These are phyloP conservation scores for Furcifer pardalis DNA, from an alignment of 2,797 vertebrate species.

Conservation along the genomic window DNA sequence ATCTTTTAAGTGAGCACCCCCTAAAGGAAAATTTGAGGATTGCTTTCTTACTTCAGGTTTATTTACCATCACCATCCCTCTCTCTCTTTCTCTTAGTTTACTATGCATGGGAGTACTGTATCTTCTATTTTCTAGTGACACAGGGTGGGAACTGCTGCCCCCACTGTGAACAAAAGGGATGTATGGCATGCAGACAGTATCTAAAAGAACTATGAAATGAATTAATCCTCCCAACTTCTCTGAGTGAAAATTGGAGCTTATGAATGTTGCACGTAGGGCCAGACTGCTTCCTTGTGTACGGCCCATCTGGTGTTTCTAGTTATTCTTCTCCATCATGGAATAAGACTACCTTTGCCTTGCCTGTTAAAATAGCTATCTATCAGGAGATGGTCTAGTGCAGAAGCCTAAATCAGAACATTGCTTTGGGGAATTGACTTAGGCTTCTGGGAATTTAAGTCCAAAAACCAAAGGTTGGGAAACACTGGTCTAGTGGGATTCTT, in stretches of 20 bases:
- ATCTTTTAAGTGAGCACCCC: constrained; percentile 42
- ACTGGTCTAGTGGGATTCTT: background rate
- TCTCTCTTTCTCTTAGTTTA: background rate
- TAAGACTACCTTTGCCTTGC: background rate
- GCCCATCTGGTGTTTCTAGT: background rate
- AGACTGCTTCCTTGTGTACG: background rate
- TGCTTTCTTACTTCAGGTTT: background rate
- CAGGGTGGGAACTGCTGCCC: no score
- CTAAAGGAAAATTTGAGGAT: constrained; percentile 39
- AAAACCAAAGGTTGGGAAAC: no score
- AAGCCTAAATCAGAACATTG: no score
- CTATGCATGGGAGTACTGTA: background rate
- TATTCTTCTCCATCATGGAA: background rate
- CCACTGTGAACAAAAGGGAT: background rate
- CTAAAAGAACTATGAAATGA: background rate
- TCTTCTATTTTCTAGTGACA: background rate
- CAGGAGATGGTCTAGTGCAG: no score
- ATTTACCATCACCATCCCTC: background rate
- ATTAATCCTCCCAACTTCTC: background rate
- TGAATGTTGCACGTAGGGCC: background rate
- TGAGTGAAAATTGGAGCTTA: background rate
- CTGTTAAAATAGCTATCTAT: background rate
- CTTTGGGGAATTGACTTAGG: no score
- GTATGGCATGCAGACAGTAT: background rate
- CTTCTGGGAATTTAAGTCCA: no score